These are phyloP conservation scores for Meandrina meandrites DNA, from an alignment of 92 coral and sea anemone genomes.

Conservation along the genomic window DNA sequence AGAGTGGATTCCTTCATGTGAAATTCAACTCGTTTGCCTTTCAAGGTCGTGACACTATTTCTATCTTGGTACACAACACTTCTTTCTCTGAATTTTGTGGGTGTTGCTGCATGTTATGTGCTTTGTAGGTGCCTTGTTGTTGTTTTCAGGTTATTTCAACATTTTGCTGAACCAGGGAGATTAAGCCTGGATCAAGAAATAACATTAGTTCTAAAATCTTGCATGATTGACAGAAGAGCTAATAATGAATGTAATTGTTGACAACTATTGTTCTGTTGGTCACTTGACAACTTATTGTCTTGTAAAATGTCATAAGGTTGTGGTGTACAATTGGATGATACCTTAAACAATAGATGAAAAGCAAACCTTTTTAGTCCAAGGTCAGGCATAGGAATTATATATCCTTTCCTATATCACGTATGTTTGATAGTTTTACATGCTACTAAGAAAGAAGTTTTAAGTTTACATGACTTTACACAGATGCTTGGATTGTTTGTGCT, in stretches of 20 bases:
- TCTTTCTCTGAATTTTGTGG: neutral
- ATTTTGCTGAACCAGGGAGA: neutral
- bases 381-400: constrained; percentile 9
- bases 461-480: neutral
- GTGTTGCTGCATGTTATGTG: neutral
- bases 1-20: constrained; percentile 23
- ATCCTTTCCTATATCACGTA: too few relatives aligned
- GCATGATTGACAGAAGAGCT: constrained; percentile 26
- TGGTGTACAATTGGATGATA: constrained; percentile 17
- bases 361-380: constrained; percentile 17
- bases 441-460: neutral
- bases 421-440: neutral
- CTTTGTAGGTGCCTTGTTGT: neutral
- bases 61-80: constrained; percentile 23
- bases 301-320: constrained; percentile 47
- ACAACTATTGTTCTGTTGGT: constrained; percentile 41
- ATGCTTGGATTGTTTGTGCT: neutral
- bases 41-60: constrained; percentile 58
- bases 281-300: constrained; percentile 49
- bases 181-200: constrained; percentile 6
- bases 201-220: constrained; percentile 18
- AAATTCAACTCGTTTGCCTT: constrained; percentile 28
- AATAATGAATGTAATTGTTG: constrained; percentile 42
- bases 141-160: neutral
- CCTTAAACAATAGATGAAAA: constrained; percentile 30